phyloP scores from a whole-genome alignment of 2,797 vertebrate genomes.

The Synaphobranchus kaupii region DNA sequence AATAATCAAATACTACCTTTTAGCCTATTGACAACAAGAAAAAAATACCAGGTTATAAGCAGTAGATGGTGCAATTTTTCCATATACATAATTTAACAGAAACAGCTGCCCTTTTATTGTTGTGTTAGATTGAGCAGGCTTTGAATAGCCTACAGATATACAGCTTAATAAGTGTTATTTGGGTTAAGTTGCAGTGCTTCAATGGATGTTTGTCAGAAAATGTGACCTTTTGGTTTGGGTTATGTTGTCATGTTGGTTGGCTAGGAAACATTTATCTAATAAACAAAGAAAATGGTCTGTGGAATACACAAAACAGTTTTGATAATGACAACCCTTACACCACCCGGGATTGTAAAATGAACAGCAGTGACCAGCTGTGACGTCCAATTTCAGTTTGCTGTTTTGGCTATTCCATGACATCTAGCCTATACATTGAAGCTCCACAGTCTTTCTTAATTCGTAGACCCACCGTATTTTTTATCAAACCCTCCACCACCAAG shows the following conservation, averaged over 20 bases:
- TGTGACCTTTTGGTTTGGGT: background rate
- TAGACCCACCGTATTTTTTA: background rate
- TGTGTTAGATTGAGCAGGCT: background rate
- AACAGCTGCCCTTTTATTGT: background rate
- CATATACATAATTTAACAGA: background rate
- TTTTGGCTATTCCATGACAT: background rate
- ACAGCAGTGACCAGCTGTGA: background rate
- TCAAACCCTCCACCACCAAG: background rate
- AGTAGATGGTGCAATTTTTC: background rate
- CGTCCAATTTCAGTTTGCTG: background rate
- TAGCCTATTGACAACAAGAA: background rate
- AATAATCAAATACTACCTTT: background rate
- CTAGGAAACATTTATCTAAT: background rate
- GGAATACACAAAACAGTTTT: background rate
- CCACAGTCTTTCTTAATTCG: background rate
- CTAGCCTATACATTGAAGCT: background rate
- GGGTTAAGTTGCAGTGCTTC: background rate
- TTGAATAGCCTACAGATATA: background rate
- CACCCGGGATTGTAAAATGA: background rate
- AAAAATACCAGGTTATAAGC: background rate
- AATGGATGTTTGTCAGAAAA: background rate
- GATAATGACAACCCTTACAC: background rate
- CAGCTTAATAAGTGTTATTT: background rate
- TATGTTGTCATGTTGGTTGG: background rate
- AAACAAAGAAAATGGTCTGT: background rate